Base-by-base conservation (phyloP, 2,113 vertebrate genomes). In the Nasalis larvatus region DNA sequence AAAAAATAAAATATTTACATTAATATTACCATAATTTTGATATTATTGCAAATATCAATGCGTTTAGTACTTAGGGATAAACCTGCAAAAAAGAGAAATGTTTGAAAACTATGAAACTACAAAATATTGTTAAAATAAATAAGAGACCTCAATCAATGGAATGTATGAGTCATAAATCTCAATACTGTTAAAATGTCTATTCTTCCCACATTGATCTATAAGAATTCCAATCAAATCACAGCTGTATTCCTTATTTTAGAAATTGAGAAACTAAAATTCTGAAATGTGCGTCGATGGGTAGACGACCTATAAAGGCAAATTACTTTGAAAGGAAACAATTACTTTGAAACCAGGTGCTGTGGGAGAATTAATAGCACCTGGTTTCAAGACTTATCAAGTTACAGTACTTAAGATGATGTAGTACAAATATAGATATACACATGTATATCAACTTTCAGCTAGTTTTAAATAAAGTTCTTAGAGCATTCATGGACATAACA, bases 1-100 rank as follows among this genome's bases (percentile, higher is more conserved):
- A 60, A 86, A 76, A 73, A 89, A 74, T 49, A n/a, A 83, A 77
- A 76, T 4, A 78, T 89, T 89, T 77, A n/a, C 2, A 78, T 12
- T 78, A 42, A 52, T 52, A 16, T 52, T 52, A 52, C 49, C 49
- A 52, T 14, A 52, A 52, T 16, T 52, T 1, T 52, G 49, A 16
- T 52, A 52, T 52, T 52, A 52, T 52, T 52, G 14, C 4, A 52
- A 16, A 4, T 82, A 16, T 82, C 21, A 66, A 54, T 27, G n/a
- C 54, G 2, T 63, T 2, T 60, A 54, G 6, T 80, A 42, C 30
- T 84, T 47, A 58, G 14, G 10, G 42, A 88, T 68, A 84, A 56
- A 87, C 58, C 30, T 63, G 30, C 40, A 93, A 89, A 71, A 16
- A 9, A 5, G 23, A 52, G 49, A 69, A 78, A 56, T 0, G 16